Conservation (phyloP, 2,113 vertebrate species). For the Neolamprologus ventralis region DNA sequence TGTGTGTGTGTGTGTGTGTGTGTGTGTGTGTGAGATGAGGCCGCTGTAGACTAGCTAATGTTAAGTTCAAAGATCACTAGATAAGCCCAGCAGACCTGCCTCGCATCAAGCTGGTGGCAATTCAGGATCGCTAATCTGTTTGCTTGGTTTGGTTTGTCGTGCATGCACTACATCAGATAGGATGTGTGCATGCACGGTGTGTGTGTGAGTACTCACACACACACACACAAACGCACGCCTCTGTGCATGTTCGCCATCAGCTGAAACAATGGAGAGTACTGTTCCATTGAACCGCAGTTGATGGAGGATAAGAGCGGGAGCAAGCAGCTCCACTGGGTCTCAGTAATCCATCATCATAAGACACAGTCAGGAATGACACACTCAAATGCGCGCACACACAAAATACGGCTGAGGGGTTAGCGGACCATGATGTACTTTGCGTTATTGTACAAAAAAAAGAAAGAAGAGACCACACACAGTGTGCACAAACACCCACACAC, state of each 20-base stretch:
- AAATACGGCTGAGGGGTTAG: background rate
- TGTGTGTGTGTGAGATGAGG: background rate
- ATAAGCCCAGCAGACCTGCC: constrained; percentile 34
- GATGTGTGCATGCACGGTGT: background rate
- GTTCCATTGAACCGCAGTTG: constrained; percentile 48
- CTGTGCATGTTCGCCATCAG: background rate
- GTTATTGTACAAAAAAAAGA: background rate
- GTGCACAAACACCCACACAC: background rate
- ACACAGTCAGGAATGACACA: constrained; percentile 21
- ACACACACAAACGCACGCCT: accelerated
- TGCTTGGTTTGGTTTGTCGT: constrained; percentile 26
- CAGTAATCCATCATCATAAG: constrained; percentile 60
- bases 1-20: background rate
- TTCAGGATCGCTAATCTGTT: constrained; percentile 48
- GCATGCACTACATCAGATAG: background rate
- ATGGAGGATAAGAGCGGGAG: constrained; percentile 57
- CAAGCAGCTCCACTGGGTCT: constrained; percentile 31
- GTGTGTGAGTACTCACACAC: background rate
- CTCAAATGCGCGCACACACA: background rate
- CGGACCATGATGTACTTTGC: background rate
- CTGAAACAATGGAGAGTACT: constrained; percentile 53
- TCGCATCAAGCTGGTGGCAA: constrained; percentile 7
- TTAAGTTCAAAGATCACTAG: constrained; percentile 38
- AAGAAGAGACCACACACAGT: constrained; percentile 2
- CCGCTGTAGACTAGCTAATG: constrained; percentile 21